Conservation (phyloP, 53 echinoderm and acorn worm genomes). For the Zoroaster sp. region DNA sequence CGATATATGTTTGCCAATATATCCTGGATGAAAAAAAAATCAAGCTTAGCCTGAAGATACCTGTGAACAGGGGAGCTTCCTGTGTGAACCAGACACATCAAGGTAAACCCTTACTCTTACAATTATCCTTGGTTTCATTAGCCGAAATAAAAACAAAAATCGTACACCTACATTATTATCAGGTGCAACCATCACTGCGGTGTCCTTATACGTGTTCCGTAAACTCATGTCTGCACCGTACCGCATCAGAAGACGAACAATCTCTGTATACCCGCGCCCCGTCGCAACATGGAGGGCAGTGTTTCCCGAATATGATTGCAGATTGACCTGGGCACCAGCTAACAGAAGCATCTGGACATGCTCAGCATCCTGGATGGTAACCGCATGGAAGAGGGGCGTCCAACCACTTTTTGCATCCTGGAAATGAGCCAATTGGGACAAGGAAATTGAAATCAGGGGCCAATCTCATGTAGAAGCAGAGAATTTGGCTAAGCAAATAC, state of each 20-base stretch:
- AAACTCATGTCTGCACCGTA: slow-evolving; percentile 97
- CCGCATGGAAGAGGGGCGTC: slow-evolving; percentile 95
- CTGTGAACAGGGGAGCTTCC: too few species aligned
- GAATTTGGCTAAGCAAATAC: too few species aligned
- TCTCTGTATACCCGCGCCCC: slow-evolving; percentile 87
- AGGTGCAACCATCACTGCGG: slow-evolving; percentile 81
- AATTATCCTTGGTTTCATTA: too few species aligned
- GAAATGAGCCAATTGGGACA: not conserved
- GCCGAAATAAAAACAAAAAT: too few species aligned
- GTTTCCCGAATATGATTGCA: slow-evolving; percentile 97
- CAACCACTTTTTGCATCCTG: slow-evolving; percentile 96
- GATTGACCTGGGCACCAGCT: slow-evolving; percentile 83
- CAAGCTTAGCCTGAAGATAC: too few species aligned
- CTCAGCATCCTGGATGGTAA: slow-evolving; percentile 76
- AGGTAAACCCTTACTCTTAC: too few species aligned
- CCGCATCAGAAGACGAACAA: slow-evolving; percentile 83
- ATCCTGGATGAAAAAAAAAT: too few species aligned
- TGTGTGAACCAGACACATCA: too few species aligned
- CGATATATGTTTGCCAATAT: too few species aligned
- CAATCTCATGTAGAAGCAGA: not conserved
- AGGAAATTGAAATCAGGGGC: not conserved
- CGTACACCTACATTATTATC: slow-evolving; percentile 71
- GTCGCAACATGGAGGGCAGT: slow-evolving; percentile 97
- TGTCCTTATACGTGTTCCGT: slow-evolving; percentile 90
- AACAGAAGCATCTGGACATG: slow-evolving; percentile 75